Percentiles rank a stretch among this genome's conserved stretches.
Evolutionary conservation across 2,797 vertebrate species (phyloP).

Genomic region (Anniella stebbinsi): DNA sequence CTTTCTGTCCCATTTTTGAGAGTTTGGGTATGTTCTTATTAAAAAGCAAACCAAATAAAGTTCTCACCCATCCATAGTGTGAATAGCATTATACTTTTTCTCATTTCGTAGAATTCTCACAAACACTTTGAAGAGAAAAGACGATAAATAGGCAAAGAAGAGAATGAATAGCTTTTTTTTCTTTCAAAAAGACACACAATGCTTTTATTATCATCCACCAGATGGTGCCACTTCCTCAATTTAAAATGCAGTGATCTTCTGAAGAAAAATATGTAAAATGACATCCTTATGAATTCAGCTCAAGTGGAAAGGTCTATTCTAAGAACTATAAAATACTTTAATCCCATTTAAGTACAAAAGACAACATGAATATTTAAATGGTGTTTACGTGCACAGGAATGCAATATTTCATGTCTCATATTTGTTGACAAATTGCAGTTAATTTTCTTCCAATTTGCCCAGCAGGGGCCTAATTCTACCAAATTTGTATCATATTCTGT

Average conservation of each 20-base stretch:
- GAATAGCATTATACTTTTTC: background rate
- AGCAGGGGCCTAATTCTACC: background rate
- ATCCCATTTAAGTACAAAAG: conserved; percentile 1
- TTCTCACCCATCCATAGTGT: background rate
- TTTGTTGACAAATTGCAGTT: conserved; percentile 6
- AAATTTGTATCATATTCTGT: background rate
- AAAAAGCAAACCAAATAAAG: background rate
- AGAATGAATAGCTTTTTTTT: background rate
- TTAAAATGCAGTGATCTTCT: conserved; percentile 37
- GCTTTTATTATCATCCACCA: conserved; percentile 63
- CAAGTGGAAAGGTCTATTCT: background rate
- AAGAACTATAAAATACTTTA: background rate
- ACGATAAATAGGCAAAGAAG: background rate
- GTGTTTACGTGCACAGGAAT: background rate
- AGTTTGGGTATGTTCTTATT: background rate
- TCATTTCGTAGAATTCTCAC: background rate
- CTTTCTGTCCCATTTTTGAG: background rate
- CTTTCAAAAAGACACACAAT: background rate
- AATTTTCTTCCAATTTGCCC: background rate
- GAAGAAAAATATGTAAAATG: background rate
- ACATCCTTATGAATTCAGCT: background rate
- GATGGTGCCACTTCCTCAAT: conserved; percentile 67
- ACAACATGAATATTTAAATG: conserved; percentile 23
- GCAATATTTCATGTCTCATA: background rate
- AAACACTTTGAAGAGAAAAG: background rate